phyloP scores from a whole-genome alignment of 2,888 invertebrate genomes.

The Hipparchia sbordonii region DNA sequence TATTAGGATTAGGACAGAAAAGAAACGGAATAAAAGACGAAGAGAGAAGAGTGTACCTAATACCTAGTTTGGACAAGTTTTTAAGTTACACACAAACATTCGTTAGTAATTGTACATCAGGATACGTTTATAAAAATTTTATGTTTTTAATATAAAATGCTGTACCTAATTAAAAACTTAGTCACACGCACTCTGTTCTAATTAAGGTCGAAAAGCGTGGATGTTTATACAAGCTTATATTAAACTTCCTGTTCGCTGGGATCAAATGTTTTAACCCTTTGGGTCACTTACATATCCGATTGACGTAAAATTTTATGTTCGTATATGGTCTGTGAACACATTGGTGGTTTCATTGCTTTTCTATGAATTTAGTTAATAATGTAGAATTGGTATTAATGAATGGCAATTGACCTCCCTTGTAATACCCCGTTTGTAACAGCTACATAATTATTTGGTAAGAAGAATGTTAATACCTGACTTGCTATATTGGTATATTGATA shows the following conservation, averaged over 20 bases:
- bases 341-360: not conserved
- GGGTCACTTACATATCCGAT: conserved; percentile 13
- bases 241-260: conserved; percentile 9
- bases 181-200: conserved; percentile 10
- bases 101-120: not conserved
- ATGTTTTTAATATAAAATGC: conserved; percentile 17
- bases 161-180: conserved; percentile 1
- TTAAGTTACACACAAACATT: not conserved
- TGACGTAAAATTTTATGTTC: conserved; percentile 12
- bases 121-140: not conserved
- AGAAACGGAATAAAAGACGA: too few species aligned
- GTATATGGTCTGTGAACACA: not conserved
- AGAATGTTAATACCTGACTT: too few species aligned
- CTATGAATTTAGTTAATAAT: not conserved
- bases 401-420: not conserved
- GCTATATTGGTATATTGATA: too few species aligned
- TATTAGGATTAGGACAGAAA: too few species aligned
- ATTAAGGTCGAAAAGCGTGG: conserved; percentile 13
- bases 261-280: conserved; percentile 15
- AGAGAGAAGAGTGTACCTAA: too few species aligned
- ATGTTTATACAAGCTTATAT: conserved; percentile 11
- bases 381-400: not conserved
- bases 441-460: too few species aligned
- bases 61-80: not conserved
- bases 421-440: not conserved